phyloP scores from a whole-genome alignment of 2,797 vertebrate genomes.

The Urocyon cinereoargenteus region DNA sequence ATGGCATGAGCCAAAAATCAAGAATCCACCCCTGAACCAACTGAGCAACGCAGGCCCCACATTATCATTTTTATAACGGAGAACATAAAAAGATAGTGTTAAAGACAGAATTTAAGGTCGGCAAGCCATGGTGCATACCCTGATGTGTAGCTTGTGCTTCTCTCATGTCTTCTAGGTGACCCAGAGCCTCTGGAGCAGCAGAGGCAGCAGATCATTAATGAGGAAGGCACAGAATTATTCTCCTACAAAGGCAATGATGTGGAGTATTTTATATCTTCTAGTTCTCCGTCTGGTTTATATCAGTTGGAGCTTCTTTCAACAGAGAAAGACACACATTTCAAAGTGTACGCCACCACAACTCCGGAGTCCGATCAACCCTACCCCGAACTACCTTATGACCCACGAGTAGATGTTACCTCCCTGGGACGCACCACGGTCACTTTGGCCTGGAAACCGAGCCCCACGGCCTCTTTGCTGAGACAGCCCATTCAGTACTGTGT shows the following conservation, averaged over 20 bases:
- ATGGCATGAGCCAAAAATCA: neutral
- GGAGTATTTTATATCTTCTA: slow-evolving; percentile 95
- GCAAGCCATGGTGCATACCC: neutral
- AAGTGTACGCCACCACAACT: slow-evolving; percentile 97
- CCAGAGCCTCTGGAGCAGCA: slow-evolving; percentile 97
- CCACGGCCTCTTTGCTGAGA: slow-evolving; percentile 93
- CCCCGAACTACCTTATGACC: slow-evolving; percentile 96
- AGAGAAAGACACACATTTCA: slow-evolving; percentile 98
- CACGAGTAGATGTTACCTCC: slow-evolving; percentile 95
- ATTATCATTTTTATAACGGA: neutral
- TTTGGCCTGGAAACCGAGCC: slow-evolving; percentile 97
- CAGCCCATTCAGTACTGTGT: slow-evolving; percentile 97
- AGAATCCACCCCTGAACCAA: neutral
- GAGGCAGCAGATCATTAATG: slow-evolving; percentile 93
- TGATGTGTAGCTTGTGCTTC: neutral
- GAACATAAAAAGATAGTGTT: neutral
- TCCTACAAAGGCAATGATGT: slow-evolving; percentile 98
- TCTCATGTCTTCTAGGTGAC: slow-evolving; percentile 90
- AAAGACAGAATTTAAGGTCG: neutral
- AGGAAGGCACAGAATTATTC: slow-evolving; percentile 94
- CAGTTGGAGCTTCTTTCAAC: slow-evolving; percentile 97
- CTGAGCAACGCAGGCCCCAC: neutral
- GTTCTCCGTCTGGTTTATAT: slow-evolving; percentile 96
- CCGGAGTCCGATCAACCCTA: slow-evolving; percentile 98
- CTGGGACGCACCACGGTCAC: slow-evolving; percentile 97